Conservation (phyloP, 2,797 vertebrate genomes). For the Tamandua tetradactyla region DNA sequence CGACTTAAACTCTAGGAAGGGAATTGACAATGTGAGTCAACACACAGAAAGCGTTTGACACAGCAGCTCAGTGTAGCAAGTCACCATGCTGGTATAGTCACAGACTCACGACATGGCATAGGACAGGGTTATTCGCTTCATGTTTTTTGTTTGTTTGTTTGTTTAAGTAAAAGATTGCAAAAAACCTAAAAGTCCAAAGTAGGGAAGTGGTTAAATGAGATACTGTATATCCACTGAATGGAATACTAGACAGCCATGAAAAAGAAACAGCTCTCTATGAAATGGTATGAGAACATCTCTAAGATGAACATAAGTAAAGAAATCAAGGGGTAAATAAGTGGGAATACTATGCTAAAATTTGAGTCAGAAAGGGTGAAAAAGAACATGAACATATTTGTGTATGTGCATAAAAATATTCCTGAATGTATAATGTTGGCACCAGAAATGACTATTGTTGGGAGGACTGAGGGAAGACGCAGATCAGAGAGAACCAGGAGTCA, state of each 20-base stretch:
- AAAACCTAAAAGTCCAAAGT: neutral
- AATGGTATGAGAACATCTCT: neutral
- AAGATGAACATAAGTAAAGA: neutral
- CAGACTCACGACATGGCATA: neutral
- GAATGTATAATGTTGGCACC: neutral
- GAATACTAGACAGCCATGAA: neutral
- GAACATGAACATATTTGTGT: neutral
- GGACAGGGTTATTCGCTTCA: too few relatives aligned
- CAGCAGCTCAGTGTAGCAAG: neutral
- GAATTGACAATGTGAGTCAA: neutral
- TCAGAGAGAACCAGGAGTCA: too few relatives aligned
- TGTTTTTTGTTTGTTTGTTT: too few relatives aligned
- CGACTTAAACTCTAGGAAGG: neutral
- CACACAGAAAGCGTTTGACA: neutral
- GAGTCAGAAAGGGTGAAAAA: neutral
- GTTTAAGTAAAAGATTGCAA: too few relatives aligned
- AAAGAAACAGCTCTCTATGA: neutral
- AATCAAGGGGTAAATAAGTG: neutral
- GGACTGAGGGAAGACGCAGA: neutral
- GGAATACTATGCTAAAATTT: neutral
- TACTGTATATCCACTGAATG: neutral
- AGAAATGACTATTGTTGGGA: neutral
- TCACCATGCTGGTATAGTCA: neutral
- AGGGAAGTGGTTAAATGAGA: neutral
- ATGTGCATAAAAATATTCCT: neutral